A percentile compares a stretch with the other conserved stretches of the same genome.
phyloP scores from a whole-genome alignment of 2,113 vertebrate genomes.

The Hemibagrus wyckioides region DNA sequence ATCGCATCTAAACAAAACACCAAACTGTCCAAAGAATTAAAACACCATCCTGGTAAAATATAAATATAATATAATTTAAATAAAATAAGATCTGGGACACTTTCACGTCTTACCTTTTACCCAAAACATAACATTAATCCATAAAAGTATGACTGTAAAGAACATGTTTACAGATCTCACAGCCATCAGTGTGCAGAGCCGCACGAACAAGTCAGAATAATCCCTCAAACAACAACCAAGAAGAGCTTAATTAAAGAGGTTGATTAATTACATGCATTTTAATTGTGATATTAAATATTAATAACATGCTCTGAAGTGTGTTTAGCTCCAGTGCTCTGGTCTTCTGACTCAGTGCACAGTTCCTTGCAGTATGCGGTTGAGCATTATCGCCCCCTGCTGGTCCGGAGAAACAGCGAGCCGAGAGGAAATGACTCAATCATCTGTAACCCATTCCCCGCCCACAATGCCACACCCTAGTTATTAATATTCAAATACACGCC shows the following conservation, averaged over 20 bases:
- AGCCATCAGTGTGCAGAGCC: background rate
- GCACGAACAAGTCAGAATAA: background rate
- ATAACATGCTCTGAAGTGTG: background rate
- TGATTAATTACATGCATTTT: background rate
- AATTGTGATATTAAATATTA: background rate
- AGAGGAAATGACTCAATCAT: background rate
- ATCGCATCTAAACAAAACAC: background rate
- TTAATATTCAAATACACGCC: background rate
- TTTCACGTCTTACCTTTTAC: constrained; percentile 34
- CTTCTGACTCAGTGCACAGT: background rate
- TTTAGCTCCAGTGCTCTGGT: rapidly evolving
- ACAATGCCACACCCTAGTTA: background rate
- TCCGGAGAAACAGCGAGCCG: constrained; percentile 2
- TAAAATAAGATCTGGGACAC: background rate
- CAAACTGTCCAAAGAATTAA: background rate
- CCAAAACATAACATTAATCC: constrained; percentile 18
- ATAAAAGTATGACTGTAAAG: constrained; percentile 5
- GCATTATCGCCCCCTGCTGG: constrained; percentile 33
- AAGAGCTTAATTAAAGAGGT: background rate
- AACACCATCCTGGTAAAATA: background rate
- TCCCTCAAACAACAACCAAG: background rate
- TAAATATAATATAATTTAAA: background rate
- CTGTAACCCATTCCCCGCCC: background rate
- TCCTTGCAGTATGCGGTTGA: background rate
- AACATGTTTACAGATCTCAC: background rate